Evolutionary conservation across 1,140 invertebrate species (phyloP).

Genomic region (Pseudomyrmex dendroicus): DNA sequence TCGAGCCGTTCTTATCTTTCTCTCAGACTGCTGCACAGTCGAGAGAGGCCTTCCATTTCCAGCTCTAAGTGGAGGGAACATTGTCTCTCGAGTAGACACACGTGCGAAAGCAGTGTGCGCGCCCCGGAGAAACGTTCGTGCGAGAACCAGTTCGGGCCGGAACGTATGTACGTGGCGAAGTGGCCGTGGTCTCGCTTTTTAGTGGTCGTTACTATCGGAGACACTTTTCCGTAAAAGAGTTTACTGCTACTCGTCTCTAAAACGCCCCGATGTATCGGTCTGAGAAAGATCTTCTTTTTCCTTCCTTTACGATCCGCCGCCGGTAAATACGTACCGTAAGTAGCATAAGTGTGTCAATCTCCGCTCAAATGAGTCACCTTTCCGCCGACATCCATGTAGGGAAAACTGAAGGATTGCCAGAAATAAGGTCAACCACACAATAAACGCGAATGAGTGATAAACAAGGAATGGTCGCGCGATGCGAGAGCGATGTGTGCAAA

Average conservation of each 20-base stretch:
- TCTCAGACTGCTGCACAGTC: conserved; percentile 4
- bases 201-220: conserved; percentile 63
- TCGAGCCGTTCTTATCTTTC: conserved; percentile 36
- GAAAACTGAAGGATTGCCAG: neutral
- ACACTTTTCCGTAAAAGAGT: conserved; percentile 62
- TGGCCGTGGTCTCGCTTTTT: conserved; percentile 55
- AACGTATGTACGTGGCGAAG: conserved; percentile 53
- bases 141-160: conserved; percentile 23
- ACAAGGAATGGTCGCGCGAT: conserved; percentile 9
- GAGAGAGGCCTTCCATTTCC: conserved; percentile 56
- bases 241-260: conserved; percentile 50
- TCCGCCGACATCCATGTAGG: neutral
- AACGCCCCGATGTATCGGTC: conserved; percentile 44
- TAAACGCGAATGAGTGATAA: neutral
- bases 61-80: conserved; percentile 20
- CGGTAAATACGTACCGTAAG: conserved; percentile 47
- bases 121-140: conserved; percentile 51
- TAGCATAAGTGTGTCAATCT: conserved; percentile 35
- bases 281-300: conserved; percentile 37
- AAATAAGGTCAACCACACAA: conserved; percentile 9
- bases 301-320: conserved; percentile 18
- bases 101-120: conserved; percentile 48
- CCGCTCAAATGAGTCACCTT: conserved; percentile 11
- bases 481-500: conserved; percentile 5
- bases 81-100: conserved; percentile 62